These are phyloP conservation scores for Ischnus inquisitorius DNA, from an alignment of 2,888 invertebrate species.

Conservation along the genomic window DNA sequence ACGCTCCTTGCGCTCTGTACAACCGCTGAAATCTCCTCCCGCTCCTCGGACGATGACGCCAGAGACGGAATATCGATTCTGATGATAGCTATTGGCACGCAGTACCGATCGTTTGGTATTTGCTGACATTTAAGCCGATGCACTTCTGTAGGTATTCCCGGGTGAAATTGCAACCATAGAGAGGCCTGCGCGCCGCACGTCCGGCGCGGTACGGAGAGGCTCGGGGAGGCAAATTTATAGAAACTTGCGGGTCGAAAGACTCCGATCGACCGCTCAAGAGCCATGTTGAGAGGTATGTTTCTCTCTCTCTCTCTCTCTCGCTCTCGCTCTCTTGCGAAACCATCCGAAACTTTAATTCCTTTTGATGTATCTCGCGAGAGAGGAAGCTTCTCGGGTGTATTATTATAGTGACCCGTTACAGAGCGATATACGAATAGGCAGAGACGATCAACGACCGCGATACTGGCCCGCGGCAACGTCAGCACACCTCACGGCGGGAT, in stretches of 20 bases:
- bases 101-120: slow-evolving; percentile 61
- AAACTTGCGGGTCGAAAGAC: slow-evolving; percentile 48
- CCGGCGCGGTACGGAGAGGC: slow-evolving; percentile 17
- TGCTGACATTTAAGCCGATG: slow-evolving; percentile 67
- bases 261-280: slow-evolving; percentile 37
- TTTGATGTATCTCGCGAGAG: slow-evolving; percentile 52
- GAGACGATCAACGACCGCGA: slow-evolving; percentile 66
- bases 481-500: slow-evolving; percentile 62
- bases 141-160: slow-evolving; percentile 34
- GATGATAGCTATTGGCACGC: slow-evolving; percentile 69
- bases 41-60: slow-evolving; percentile 6
- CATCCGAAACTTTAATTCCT: slow-evolving; percentile 37
- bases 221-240: slow-evolving; percentile 39
- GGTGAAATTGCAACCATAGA: slow-evolving; percentile 50
- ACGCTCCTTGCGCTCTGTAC: slow-evolving; percentile 42
- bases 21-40: slow-evolving; percentile 37
- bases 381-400: slow-evolving; percentile 38
- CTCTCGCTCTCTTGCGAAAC: slow-evolving; percentile 10
- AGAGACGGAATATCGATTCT: slow-evolving; percentile 66
- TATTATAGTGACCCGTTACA: slow-evolving; percentile 62
- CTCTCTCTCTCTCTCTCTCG: slow-evolving; percentile 31
- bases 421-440: slow-evolving; percentile 60
- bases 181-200: slow-evolving; percentile 31
- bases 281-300: slow-evolving; percentile 1
- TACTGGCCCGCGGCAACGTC: slow-evolving; percentile 60